Conservation (phyloP, 1,140 invertebrate species). For the Caenorhabditis remanei region DNA sequence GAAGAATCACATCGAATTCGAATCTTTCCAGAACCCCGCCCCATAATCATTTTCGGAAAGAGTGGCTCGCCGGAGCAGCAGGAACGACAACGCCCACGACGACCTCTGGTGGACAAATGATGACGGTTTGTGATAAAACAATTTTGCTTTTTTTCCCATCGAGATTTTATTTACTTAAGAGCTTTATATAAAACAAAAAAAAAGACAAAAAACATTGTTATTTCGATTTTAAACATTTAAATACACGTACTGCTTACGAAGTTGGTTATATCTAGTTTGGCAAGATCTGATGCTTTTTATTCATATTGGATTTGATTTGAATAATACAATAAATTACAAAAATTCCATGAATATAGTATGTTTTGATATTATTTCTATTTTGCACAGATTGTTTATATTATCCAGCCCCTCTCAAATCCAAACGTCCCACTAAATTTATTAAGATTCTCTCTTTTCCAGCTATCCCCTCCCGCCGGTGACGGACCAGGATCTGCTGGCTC, state of each 20-base stretch:
- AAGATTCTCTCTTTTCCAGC: not conserved
- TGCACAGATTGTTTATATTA: no score
- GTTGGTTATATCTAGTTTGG: no score
- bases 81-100: slow-evolving; percentile 44
- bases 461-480: slow-evolving; percentile 55
- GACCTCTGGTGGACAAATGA: slow-evolving; percentile 58
- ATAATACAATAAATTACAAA: no score
- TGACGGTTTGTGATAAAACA: slow-evolving; percentile 58
- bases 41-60: slow-evolving; percentile 57
- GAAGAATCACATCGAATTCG: not conserved
- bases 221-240: no score
- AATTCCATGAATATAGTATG: no score
- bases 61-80: slow-evolving; percentile 43
- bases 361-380: no score
- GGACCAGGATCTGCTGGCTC: slow-evolving; percentile 39
- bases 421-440: no score
- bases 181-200: not conserved
- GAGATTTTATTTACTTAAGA: slow-evolving; percentile 48
- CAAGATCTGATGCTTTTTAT: no score
- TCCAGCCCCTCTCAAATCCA: no score
- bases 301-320: no score
- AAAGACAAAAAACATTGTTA: not conserved
- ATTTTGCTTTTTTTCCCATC: slow-evolving; percentile 9
- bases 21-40: slow-evolving; percentile 54
- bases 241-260: no score